Evolutionary conservation across 2,113 vertebrate species (phyloP).

Genomic region (Malurus elegans): DNA sequence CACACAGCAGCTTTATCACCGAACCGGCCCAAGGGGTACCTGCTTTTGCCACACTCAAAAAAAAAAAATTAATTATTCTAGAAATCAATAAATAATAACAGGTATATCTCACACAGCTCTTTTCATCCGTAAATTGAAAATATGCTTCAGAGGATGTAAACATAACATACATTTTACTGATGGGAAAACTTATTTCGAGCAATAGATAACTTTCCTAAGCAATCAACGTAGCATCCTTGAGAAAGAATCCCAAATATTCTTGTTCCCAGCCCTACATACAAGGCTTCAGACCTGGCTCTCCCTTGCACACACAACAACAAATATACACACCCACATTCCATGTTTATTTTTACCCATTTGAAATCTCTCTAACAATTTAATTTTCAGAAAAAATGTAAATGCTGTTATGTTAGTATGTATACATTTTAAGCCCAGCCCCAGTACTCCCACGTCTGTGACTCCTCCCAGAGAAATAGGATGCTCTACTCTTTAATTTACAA

Average conservation of each 20-base stretch:
- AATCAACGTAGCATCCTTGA: not conserved
- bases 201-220: not conserved
- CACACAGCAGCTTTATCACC: not conserved
- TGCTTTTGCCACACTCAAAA: not conserved
- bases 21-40: not conserved
- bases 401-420: not conserved
- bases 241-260: not conserved
- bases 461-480: not conserved
- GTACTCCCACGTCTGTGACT: not conserved
- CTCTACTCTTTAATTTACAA: not conserved
- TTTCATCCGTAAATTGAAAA: not conserved
- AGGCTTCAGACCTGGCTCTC: not conserved
- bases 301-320: not conserved
- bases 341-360: not conserved
- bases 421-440: not conserved
- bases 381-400: not conserved
- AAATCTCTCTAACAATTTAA: not conserved
- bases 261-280: rapidly evolving
- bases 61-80: not conserved
- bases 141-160: not conserved
- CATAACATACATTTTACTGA: not conserved
- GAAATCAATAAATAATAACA: not conserved
- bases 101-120: not conserved
- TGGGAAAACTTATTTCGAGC: not conserved
- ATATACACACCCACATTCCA: rapidly evolving